Evolutionary conservation across 2,113 vertebrate species (phyloP), one percentile per base, ranked within the genome.

Genomic region (Pionites leucogaster): DNA sequence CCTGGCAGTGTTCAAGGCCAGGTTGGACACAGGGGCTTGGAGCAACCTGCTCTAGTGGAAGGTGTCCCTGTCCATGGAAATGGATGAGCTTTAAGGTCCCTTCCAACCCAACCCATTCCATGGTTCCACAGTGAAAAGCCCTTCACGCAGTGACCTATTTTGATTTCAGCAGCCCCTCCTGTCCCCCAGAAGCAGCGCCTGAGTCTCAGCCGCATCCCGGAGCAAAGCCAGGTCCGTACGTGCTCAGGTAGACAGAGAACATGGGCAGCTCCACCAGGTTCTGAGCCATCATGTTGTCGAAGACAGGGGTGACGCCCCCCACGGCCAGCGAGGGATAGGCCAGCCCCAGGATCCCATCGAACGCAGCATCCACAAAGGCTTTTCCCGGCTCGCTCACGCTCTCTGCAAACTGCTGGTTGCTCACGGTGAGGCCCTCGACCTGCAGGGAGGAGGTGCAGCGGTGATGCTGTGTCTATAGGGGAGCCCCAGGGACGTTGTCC

Each of bases 371-470:
- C 90, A 95, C 33, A 88, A 98, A 98, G 39, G 97, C 39, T 60
- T 87, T 97, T 17, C 98, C 98, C 0, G 98, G 98, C 92, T 98
- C 98, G 0, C 86, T 97, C 59, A 97, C 76, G 23, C 98, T 98
- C 78, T 96, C 95, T 50, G 95, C 96, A 63, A 98, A 96, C 55
- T 88, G 49, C 77, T 96, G 94, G 68, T 47, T 82, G 77, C 19
- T 42, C 22, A 97, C 87, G 0, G 93, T 68, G 57, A 98, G 77
- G 9, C 98, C 98, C 90, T 98, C 96, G 9, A 98, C 95, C 98
- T 98, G 74, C 2, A 8, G 82, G 69, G 74, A 82, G 84, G 46
- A 95, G 87, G 53, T 29, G 57, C 7, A 0, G 1, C n/a, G 67
- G 46, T 16, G 53, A 7, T 31, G 60, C 83, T 4, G 12, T 31